Conservation (phyloP, 2,113 vertebrate genomes). For the Zosterops lateralis region DNA sequence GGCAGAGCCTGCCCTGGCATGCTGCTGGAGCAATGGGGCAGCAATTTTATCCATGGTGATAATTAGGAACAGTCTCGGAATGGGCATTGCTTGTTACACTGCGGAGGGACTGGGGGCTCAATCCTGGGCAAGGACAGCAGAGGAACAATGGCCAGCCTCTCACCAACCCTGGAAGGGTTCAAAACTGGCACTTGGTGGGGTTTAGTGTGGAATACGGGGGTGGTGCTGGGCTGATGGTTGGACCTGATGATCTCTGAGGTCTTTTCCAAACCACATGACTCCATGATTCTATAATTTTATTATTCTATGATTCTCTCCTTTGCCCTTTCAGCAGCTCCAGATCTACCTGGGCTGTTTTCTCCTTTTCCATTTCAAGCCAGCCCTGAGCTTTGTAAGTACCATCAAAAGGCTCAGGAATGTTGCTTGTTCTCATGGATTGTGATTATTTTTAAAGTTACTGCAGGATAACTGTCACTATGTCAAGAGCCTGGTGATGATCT, state of each 20-base stretch:
- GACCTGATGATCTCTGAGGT: too few relatives aligned
- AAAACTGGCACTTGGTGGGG: too few relatives aligned
- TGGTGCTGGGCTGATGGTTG: too few relatives aligned
- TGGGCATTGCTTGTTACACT: neutral
- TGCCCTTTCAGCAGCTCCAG: neutral
- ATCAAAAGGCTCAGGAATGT: neutral
- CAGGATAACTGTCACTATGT: conserved; percentile 4
- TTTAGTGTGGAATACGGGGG: too few relatives aligned
- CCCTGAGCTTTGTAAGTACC: neutral
- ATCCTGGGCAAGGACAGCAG: too few relatives aligned
- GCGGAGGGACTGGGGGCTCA: too few relatives aligned
- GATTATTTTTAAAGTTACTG: conserved; percentile 2
- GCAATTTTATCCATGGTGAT: accelerated
- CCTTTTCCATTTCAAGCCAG: neutral
- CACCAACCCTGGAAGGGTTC: too few relatives aligned
- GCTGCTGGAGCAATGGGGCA: neutral
- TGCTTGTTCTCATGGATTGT: neutral
- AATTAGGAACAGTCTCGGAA: neutral
- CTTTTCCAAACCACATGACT: too few relatives aligned
- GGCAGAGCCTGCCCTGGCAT: neutral
- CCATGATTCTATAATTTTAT: neutral
- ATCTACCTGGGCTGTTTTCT: neutral
- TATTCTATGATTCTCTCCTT: neutral
- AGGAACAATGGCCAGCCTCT: too few relatives aligned
- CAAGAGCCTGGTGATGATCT: neutral